A percentile compares a stretch with the other conserved stretches of the same genome.
Evolutionary conservation across 35 echinoderm and acorn worm genomes (phyloP).

Genomic region (Strongylocentrotus purpuratus): DNA sequence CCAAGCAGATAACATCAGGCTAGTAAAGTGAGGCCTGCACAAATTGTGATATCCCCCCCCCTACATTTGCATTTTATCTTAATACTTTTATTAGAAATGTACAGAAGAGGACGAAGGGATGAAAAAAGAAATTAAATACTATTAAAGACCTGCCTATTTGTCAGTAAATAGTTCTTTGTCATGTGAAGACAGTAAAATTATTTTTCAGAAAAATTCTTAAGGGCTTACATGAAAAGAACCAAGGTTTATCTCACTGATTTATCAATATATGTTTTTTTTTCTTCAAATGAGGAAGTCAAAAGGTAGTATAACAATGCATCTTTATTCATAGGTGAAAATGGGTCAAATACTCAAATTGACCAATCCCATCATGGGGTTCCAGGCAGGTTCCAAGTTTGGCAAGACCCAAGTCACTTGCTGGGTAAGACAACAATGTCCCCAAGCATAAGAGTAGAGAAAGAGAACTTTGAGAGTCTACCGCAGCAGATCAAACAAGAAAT

Average conservation of each 20-base stretch:
- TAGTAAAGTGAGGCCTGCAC: too few species aligned
- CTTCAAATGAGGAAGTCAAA: neutral
- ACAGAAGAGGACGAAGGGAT: too few species aligned
- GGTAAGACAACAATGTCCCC: neutral
- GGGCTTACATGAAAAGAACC: too few species aligned
- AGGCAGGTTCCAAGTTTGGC: neutral
- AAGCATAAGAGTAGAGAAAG: neutral
- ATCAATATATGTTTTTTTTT: neutral
- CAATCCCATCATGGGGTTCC: neutral
- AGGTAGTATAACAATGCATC: neutral
- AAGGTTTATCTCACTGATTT: neutral
- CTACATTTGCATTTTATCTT: too few species aligned
- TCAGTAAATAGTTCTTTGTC: neutral
- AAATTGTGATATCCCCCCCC: too few species aligned
- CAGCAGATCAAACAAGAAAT: neutral
- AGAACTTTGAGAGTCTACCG: neutral
- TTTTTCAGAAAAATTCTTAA: too few species aligned
- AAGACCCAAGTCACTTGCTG: neutral
- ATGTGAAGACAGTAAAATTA: too few species aligned
- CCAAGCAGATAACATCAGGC: neutral
- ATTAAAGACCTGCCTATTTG: neutral
- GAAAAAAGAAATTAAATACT: too few species aligned
- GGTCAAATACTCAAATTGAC: neutral
- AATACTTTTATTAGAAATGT: too few species aligned
- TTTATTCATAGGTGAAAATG: neutral